Percentiles rank a stretch among this genome's conserved stretches.
phyloP scores from a whole-genome alignment of 1,140 invertebrate genomes.

The Neuroterus valhalla region DNA sequence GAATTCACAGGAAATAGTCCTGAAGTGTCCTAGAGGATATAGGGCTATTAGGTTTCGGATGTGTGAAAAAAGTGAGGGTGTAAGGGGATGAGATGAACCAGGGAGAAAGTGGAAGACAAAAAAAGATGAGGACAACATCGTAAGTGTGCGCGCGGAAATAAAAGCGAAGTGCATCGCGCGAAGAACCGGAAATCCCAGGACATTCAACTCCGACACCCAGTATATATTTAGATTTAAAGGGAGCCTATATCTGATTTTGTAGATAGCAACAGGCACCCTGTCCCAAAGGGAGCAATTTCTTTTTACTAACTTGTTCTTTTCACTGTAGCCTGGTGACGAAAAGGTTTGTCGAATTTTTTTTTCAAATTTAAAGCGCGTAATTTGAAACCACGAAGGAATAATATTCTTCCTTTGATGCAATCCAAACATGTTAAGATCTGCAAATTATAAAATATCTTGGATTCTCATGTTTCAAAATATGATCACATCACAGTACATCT shows the following conservation, averaged over 20 bases:
- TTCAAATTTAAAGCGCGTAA: too few relatives aligned
- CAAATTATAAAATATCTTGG: too few relatives aligned
- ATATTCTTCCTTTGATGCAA: too few relatives aligned
- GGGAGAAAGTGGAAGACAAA: constrained; percentile 53
- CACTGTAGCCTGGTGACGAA: too few relatives aligned
- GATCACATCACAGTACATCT: too few relatives aligned
- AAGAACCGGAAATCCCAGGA: constrained; percentile 71
- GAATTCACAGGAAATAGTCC: constrained; percentile 72
- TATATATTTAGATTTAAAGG: constrained; percentile 71
- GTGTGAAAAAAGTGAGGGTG: constrained; percentile 45
- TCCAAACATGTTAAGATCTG: too few relatives aligned
- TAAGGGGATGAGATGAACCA: constrained; percentile 27
- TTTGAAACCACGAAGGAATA: too few relatives aligned
- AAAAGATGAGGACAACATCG: constrained; percentile 41
- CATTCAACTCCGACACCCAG: constrained; percentile 69
- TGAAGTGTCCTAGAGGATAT: constrained; percentile 73
- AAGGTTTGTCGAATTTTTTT: too few relatives aligned
- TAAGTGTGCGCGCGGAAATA: constrained; percentile 44
- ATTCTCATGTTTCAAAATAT: too few relatives aligned
- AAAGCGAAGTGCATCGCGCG: constrained; percentile 56
- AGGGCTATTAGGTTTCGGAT: constrained; percentile 72
- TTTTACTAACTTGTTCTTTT: too few relatives aligned
- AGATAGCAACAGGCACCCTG: background rate
- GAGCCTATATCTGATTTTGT: constrained; percentile 58
- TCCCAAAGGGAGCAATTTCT: too few relatives aligned